Evolutionary conservation across 2,113 vertebrate genomes (phyloP), one percentile per base, ranked within the genome.

Genomic region (Phylloscopus trochilus): DNA sequence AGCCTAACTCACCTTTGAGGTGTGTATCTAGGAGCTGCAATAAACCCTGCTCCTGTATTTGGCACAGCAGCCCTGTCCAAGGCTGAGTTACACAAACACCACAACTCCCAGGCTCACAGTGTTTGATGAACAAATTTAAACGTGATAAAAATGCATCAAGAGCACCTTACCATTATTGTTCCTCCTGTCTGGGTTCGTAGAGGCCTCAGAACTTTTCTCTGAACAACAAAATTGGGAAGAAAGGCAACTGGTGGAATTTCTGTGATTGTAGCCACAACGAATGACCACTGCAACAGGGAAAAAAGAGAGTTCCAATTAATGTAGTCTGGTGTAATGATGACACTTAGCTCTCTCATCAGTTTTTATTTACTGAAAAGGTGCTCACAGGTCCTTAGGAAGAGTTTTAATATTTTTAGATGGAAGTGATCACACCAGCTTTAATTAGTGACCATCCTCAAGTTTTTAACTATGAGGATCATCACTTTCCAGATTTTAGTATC

Each of bases 211-310:
- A 99, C 99, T 92, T 98, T 99, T n/a, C 99, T 98, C 96, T 99
- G 99, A 80, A 99, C 99, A 74, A 99, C 96, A 55, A 99, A 99
- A 97, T 99, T 99, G 66, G 99, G 99, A 68, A 99, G 98, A 90
- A 99, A 98, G 95, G 99, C 82, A 55, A 99, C 97, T 5, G 99
- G 99, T 44, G 99, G 99, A 59, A 99, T 99, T 97, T 99, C 99
- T 24, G 99, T 99, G 97, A 99, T 99, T 16, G 98, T 98, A 64
- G 99, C 99, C 62, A 99, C 99, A 47, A 98, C 98, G 49, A 99
- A 95, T 28, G 99, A 99, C 99, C 99, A 99, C 99, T 99, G 79
- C 8, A 91, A 85, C 6, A n/a, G 11, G 59, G 37, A 13, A 15
- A 35, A 44, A 82, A n/a, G 73, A 73, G 22, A 47, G 37, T 39